A percentile compares a stretch with the other conserved stretches of the same genome.
Conservation (phyloP, 1,140 invertebrate genomes). For the Rhagoletis pomonella region DNA sequence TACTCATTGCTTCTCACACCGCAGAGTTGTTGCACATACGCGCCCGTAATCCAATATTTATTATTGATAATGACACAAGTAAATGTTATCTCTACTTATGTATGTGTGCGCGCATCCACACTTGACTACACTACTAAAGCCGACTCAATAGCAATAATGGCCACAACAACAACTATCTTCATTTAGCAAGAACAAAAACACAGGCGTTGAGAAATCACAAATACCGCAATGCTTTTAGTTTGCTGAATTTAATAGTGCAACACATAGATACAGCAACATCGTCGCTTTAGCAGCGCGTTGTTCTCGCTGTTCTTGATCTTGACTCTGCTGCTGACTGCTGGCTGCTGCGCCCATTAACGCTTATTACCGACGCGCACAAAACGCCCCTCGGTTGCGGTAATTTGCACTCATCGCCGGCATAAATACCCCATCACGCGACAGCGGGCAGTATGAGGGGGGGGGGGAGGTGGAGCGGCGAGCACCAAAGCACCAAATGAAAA, state of each 20-base stretch:
- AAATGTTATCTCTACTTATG: conserved; percentile 30
- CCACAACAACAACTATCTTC: background rate
- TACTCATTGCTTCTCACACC: background rate
- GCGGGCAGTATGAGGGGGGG: background rate
- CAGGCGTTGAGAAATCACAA: background rate
- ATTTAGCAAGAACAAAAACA: background rate
- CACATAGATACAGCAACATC: background rate
- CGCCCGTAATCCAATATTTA: conserved; percentile 38
- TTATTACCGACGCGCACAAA: conserved; percentile 51
- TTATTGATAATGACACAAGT: conserved; percentile 49
- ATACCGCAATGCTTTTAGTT: conserved; percentile 5
- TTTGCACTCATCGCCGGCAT: conserved; percentile 51
- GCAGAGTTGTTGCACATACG: background rate
- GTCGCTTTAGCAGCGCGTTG: background rate
- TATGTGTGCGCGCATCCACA: background rate
- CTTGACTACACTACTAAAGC: conserved; percentile 15
- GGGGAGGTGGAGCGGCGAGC: background rate
- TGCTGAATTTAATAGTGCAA: background rate
- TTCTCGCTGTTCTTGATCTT: background rate
- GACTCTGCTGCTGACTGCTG: conserved; percentile 5
- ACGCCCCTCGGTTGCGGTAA: conserved; percentile 49
- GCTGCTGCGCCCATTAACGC: conserved; percentile 51
- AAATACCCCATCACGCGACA: conserved; percentile 28
- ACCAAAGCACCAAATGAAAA: conserved; percentile 2
- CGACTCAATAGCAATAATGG: background rate